Evolutionary conservation across 1,140 invertebrate genomes (phyloP).

Genomic region (Ceratosolen solmsi): DNA sequence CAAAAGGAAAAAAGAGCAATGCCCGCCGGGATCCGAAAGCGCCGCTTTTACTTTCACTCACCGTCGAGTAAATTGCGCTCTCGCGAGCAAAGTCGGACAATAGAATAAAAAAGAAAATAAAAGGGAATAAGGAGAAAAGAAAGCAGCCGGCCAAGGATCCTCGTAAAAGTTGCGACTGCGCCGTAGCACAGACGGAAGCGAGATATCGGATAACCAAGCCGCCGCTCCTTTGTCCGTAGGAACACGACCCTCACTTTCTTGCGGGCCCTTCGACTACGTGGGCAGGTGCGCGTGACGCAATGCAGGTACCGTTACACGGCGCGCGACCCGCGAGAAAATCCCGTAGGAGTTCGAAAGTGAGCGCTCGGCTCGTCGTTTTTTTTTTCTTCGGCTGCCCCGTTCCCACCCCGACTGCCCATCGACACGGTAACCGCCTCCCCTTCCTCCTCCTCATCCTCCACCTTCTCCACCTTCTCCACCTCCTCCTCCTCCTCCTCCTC

Average conservation of each 20-base stretch:
- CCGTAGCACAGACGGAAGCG: constrained; percentile 57
- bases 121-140: background rate
- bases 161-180: background rate
- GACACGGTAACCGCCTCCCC: no score
- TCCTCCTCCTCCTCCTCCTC: no score
- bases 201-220: constrained; percentile 60
- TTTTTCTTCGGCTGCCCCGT: background rate
- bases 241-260: constrained; percentile 42
- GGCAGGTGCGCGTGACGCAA: constrained; percentile 64
- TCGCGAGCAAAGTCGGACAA: background rate
- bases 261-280: constrained; percentile 60
- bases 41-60: constrained; percentile 3
- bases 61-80: background rate
- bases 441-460: no score
- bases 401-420: no score
- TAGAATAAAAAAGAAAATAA: constrained; percentile 5
- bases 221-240: constrained; percentile 25
- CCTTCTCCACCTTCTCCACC: no score
- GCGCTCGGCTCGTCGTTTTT: background rate
- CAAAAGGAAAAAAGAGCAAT: background rate
- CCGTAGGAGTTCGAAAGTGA: constrained; percentile 37
- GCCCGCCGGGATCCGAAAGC: background rate
- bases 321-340: constrained; percentile 10
- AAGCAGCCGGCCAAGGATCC: background rate
- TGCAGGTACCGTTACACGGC: constrained; percentile 63